Evolutionary conservation across 2,113 vertebrate genomes (phyloP), one percentile per base, ranked within the genome.

Genomic region (Leucoraja erinaceus): DNA sequence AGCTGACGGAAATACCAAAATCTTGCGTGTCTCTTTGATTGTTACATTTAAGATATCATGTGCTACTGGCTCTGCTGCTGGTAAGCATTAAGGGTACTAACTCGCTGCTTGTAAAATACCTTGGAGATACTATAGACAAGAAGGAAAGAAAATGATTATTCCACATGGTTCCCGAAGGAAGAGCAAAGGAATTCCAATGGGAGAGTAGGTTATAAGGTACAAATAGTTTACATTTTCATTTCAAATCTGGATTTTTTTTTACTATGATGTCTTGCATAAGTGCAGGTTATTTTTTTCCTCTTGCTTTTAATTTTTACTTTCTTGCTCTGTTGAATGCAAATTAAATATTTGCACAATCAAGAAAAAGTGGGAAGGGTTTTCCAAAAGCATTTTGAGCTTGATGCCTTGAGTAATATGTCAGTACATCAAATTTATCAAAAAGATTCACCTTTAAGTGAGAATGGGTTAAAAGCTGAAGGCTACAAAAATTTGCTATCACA

Each of bases 1-100:
- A 97, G 94, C 95, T 96, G 96, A 95, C 95, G 96, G 98, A 99
- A 99, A 98, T 98, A 97, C 98, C 97, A 95, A 96, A 97, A 97
- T 97, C 97, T 97, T 96, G 96, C 96, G 95, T 96, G 96, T 94
- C 96, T 96, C 97, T 99, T 98, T 99, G 98, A 99, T 98, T 99
- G 98, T 98, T 98, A 98, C 98, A 98, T 99, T 99, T 96, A 97
- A 98, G 97, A 97, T 99, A 98, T 99, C 97, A 96, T 98, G 96
- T 95, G 97, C 98, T 97, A 99, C 97, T 96, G 97, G 96, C 96
- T 97, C 97, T 96, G 96, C 97, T 98, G 98, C 97, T 98, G 97
- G 96, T 97, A 98, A 95, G 96, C 97, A 98, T 98, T 98, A 98
- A 96, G 95, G 96, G 95, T 97, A 95, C 95, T 97, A 97, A 97